phyloP scores from a whole-genome alignment of 2,888 invertebrate species.

The Agrochola lychnidis region DNA sequence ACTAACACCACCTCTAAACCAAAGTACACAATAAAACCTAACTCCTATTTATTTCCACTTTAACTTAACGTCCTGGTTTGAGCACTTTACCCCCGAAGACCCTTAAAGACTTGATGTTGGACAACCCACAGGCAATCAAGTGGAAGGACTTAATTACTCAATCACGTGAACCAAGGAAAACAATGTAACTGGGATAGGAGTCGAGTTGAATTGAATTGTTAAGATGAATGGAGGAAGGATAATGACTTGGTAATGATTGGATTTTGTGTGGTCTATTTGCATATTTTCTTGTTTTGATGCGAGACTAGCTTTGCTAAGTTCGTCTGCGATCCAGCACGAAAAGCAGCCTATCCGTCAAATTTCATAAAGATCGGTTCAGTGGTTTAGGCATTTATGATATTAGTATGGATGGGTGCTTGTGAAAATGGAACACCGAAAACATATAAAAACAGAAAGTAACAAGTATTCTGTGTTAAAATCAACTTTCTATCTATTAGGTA shows the following conservation, averaged over 20 bases:
- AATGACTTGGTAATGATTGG: slow-evolving; percentile 23
- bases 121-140: slow-evolving; percentile 75
- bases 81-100: slow-evolving; percentile 44
- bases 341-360: neutral
- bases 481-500: neutral
- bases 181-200: slow-evolving; percentile 72
- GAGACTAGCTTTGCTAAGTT: neutral
- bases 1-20: slow-evolving; percentile 10
- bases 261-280: slow-evolving; percentile 14
- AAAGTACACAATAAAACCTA: slow-evolving; percentile 48
- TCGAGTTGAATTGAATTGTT: slow-evolving; percentile 43
- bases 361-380: neutral
- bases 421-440: too few relatives aligned
- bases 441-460: too few relatives aligned
- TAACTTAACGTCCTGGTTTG: slow-evolving; percentile 49
- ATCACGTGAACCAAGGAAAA: slow-evolving; percentile 72
- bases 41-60: slow-evolving; percentile 48
- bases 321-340: neutral
- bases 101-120: slow-evolving; percentile 71
- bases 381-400: neutral
- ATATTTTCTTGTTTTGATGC: neutral
- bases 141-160: slow-evolving; percentile 75
- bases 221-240: slow-evolving; percentile 31
- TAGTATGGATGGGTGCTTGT: neutral
- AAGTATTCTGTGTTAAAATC: neutral